Base-by-base conservation (phyloP, 2,888 invertebrate species). In the Vandiemenella viatica region DNA sequence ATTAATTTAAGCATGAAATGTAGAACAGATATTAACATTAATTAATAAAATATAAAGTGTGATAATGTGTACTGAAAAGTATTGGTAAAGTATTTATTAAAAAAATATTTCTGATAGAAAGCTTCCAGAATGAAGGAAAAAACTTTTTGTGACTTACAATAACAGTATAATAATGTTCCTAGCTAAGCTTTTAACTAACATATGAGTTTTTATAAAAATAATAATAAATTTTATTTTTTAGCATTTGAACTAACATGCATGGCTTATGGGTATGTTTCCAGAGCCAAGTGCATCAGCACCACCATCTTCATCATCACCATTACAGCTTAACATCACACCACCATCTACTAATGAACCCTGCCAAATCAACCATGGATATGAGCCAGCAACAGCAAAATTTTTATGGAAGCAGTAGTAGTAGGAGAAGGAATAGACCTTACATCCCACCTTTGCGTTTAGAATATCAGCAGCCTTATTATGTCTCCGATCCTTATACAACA, bases 251-350 rank as follows among this genome's bases (percentile, higher is more conserved):
- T 51, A 54, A 52, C 44, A 22, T 38, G 51, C 50, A 54, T 50
- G 49, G 13, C 16, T 45, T 47, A 44, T 44, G 45, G 32, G 32
- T 22, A 20, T 41, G 38, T 21, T 50, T 50, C 13, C 61, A 62
- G 40, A 60, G 59, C 45, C 57, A 58, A 37, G 57, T 58, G 26
- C 61, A 61, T 55, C 67, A 67, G 51, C 67, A 66, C 52, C 69
- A 68, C 53, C 51, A 61, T 62, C 50, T 59, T 62, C 60, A 63
- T 62, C 56, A 63, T 62, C 61, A 65, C 60, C 61, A 65, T 62
- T 60, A 62, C 63, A 56, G 63, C 61, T 58, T 64, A 63, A 63
- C 58, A 63, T 64, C 51, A 43, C 51, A 47, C 40, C 51, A 53
- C 42, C 53, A 51, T 37, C 48, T 53, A 47, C 47, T 53, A 49